These are phyloP conservation scores for Aselliscus stoliczkanus DNA, from an alignment of 2,797 vertebrate species.

Conservation along the genomic window DNA sequence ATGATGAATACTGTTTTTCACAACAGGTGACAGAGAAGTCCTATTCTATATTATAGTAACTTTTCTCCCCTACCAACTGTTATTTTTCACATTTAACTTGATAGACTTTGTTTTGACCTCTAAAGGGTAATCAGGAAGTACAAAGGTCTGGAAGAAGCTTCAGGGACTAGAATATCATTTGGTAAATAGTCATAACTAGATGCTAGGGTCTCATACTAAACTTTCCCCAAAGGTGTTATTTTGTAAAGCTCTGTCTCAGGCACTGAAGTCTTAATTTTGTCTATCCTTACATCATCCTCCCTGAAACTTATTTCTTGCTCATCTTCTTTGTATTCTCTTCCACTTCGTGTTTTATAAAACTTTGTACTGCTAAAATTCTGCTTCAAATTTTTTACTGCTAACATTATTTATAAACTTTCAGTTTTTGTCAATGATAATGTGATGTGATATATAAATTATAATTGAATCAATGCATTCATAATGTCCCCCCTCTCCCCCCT, in stretches of 20 bases:
- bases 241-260: background rate
- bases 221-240: background rate
- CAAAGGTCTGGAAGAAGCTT: background rate
- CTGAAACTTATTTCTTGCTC: background rate
- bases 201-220: background rate
- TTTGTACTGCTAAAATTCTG: background rate
- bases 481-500: background rate
- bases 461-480: background rate
- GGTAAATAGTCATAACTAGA: background rate
- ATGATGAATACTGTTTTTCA: constrained; percentile 40
- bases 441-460: background rate
- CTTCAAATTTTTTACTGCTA: background rate
- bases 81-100: background rate
- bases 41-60: background rate
- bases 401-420: background rate
- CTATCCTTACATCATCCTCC: background rate
- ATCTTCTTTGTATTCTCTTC: background rate
- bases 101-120: background rate
- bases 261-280: background rate
- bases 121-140: background rate
- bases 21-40: background rate
- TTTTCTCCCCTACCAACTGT: background rate
- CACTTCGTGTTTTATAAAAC: background rate
- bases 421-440: background rate
- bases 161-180: background rate